These are phyloP conservation scores for Anarrhichthys ocellatus DNA, from an alignment of 2,113 vertebrate genomes.

Conservation along the genomic window DNA sequence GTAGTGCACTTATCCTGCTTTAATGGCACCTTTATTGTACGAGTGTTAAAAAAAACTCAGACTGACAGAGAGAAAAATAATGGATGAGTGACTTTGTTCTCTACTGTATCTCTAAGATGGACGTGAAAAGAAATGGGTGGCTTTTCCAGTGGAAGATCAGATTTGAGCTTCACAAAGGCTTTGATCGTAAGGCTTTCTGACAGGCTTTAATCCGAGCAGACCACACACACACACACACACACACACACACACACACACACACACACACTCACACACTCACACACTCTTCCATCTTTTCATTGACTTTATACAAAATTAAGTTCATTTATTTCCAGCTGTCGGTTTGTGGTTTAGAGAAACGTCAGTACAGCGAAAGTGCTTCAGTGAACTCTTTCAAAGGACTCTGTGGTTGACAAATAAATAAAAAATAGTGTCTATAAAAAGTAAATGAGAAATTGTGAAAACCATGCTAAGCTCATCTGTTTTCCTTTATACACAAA, in stretches of 20 bases:
- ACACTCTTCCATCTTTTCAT: constrained; percentile 30
- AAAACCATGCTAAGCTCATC: constrained; percentile 37
- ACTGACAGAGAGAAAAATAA: constrained; percentile 31
- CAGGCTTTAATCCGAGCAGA: constrained; percentile 75
- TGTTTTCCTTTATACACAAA: constrained; percentile 24
- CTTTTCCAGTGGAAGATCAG: constrained; percentile 74
- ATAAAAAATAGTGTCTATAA: neutral
- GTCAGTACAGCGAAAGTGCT: neutral
- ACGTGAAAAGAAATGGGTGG: constrained; percentile 48
- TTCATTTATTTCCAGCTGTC: constrained; percentile 17
- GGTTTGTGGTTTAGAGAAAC: constrained; percentile 30
- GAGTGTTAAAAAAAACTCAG: constrained; percentile 7
- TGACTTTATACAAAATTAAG: constrained; percentile 22
- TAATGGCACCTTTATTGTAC: constrained; percentile 30
- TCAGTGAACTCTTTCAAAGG: constrained; percentile 3
- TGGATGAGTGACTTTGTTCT: constrained; percentile 39
- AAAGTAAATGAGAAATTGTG: constrained; percentile 5
- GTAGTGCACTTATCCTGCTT: neutral
- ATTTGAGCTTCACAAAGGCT: constrained; percentile 66
- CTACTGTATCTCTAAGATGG: constrained; percentile 38
- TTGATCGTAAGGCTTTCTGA: constrained; percentile 76
- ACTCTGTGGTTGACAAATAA: constrained; percentile 12
- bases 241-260: constrained; percentile 9
- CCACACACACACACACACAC: constrained; percentile 20
- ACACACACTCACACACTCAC: constrained; percentile 23